Evolutionary conservation across 2,888 invertebrate genomes (phyloP), one percentile per base, ranked within the genome.

Genomic region (Bimastos eiseni): DNA sequence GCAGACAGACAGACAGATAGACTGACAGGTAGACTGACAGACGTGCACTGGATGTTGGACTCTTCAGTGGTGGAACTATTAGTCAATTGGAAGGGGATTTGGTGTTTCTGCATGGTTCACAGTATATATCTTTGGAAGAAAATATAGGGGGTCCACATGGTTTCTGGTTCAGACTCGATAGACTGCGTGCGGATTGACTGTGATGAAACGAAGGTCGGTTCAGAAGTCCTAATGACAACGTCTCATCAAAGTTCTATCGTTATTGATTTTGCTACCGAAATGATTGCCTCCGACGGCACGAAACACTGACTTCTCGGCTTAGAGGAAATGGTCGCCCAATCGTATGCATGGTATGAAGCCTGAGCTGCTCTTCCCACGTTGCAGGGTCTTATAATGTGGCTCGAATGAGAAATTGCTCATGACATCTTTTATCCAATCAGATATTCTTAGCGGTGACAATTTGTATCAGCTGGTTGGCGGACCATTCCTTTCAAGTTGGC

Each of bases 181-280:
- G 70, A 70, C 70, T 30, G 30, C 70, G 70, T 30, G 30, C 70
- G 70, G n/a, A n/a, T 70, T 17, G 70, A 70, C n/a, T 5, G 11
- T 70, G 70, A 70, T 70, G 86, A 86, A 86, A 24, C 37, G 37
- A 86, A 37, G 36, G 86, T 86, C 34, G 36, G 86, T 36, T 86
- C 86, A 86, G n/a, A 34, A 34, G 34, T 86, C 34, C 36, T 86
- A 86, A 37, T 34, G 37, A 86, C 34, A 86, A 36, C n/a, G 86
- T 37, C 37, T 86, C 86, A 86, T 86, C 34, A 86, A 86, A 86
- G 36, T 86, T 33, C 86, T 19, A 24, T 86, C 36, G 86, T 8
- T 86, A 86, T 86, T 86, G 86, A 86, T 86, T 49, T 86, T 86
- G 36, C 36, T 1, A 86, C 21, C 36, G 86, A 8, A 34, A 34